Base-by-base conservation (phyloP, 2,797 vertebrate genomes). In the Leontocebus nigricollis region DNA sequence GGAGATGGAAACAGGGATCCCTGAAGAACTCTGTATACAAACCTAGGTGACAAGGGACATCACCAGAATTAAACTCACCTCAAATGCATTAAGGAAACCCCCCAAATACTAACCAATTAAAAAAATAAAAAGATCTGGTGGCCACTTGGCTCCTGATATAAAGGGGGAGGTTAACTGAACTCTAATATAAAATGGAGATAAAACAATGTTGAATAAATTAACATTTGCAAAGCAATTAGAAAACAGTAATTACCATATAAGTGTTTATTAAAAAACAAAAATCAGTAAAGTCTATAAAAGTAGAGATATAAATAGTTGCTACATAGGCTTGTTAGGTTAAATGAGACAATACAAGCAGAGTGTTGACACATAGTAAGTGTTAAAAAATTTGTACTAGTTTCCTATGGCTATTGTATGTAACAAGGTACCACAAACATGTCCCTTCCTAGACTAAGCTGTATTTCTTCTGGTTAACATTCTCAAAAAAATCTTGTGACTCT, bases 1-100 rank as follows among this genome's bases (percentile, higher is more conserved):
- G 97, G 96, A 33, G 99, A 97, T 0, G 99, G 99, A 94, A 98
- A 99, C 12, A 99, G 0, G 0, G 99, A 99, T 97, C 99, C 99
- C 95, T 98, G 97, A 41, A 99, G 97, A 88, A 98, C 98, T 96
- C 98, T 98, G 79, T 98, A 98, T 41, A 99, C 15, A 67, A 99
- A 98, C 95, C 99, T 99, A 97, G 82, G 97, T 96, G 59, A 95
- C 92, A 95, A 98, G 90, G 72, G 97, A 4, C 76, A 91, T 55
- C 82, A 96, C 17, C 75, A 52, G 95, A 97, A 87, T 50, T 85
- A 97, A 6, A 44, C 50, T 91, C n/a, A 52, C 22, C 6, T 75
- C 36, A 33, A 46, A 57, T 17, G 59, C 11, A 94, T 55, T 30
- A 12, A 0, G 17, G 48, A 30, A 89, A 67, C 79, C 50, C 14